These are phyloP conservation scores for Pogonocichla stellata DNA, from an alignment of 2,113 vertebrate genomes.

Conservation along the genomic window DNA sequence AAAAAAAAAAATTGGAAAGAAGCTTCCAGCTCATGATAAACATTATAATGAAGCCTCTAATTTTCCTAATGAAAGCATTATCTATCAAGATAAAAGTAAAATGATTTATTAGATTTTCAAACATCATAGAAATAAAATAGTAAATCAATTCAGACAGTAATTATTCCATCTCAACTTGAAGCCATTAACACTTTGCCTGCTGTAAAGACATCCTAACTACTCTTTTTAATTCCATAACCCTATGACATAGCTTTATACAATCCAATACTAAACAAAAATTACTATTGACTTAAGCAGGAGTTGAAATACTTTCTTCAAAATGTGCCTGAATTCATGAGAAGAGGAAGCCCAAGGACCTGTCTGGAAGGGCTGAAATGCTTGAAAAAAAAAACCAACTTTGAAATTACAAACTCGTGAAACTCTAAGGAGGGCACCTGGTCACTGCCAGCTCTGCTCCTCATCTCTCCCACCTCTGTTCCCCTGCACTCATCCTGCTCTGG, in stretches of 20 bases:
- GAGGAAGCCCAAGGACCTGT: slow-evolving; percentile 67
- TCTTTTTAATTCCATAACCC: slow-evolving; percentile 78
- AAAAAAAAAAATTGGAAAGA: not conserved
- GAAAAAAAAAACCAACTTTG: not conserved
- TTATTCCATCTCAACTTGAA: slow-evolving; percentile 49
- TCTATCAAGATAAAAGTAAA: slow-evolving; percentile 68
- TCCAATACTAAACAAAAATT: slow-evolving; percentile 66
- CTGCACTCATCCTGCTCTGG: not conserved
- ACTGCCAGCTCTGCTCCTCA: slow-evolving; percentile 76
- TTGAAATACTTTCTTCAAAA: slow-evolving; percentile 78
- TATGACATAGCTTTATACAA: slow-evolving; percentile 62
- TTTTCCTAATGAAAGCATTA: slow-evolving; percentile 73
- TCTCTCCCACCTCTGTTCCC: not conserved
- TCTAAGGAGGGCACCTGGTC: slow-evolving; percentile 67
- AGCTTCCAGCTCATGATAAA: slow-evolving; percentile 42
- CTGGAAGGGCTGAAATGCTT: slow-evolving; percentile 61
- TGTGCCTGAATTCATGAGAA: slow-evolving; percentile 73
- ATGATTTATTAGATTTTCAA: slow-evolving; percentile 69
- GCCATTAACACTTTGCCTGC: slow-evolving; percentile 71
- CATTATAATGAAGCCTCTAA: slow-evolving; percentile 47
- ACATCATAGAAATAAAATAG: slow-evolving; percentile 63
- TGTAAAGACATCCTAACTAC: slow-evolving; percentile 68
- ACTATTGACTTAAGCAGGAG: slow-evolving; percentile 77
- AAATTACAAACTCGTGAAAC: slow-evolving; percentile 81
- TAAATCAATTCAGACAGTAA: slow-evolving; percentile 52